phyloP scores from a whole-genome alignment of 2,113 vertebrate genomes.

The Xiphophorus maculatus region DNA sequence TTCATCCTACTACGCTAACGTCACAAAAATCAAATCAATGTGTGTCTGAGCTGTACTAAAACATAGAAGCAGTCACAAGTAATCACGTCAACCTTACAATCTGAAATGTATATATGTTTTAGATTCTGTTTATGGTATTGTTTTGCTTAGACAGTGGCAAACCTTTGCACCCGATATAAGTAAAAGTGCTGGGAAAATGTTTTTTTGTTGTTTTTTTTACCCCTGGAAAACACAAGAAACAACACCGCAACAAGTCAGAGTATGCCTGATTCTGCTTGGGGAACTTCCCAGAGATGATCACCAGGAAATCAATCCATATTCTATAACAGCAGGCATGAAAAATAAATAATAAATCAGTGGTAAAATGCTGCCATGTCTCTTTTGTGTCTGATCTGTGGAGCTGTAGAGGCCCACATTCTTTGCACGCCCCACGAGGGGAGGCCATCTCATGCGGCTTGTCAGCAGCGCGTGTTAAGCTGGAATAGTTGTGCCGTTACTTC shows the following conservation, averaged over 20 bases:
- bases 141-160: neutral
- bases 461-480: conserved; percentile 57
- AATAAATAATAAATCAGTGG: conserved; percentile 10
- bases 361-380: conserved; percentile 12
- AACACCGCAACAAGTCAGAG: conserved; percentile 21
- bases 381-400: conserved; percentile 44
- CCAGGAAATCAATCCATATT: conserved; percentile 35
- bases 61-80: neutral
- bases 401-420: conserved; percentile 16
- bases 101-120: neutral
- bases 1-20: neutral
- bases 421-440: conserved; percentile 37
- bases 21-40: neutral
- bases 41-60: neutral
- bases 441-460: conserved; percentile 64
- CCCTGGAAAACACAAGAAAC: conserved; percentile 23
- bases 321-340: conserved; percentile 41
- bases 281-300: conserved; percentile 42
- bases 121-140: too few species aligned
- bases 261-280: conserved; percentile 35
- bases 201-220: conserved; percentile 11
- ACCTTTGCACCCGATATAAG: too few species aligned
- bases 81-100: too few species aligned
- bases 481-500: conserved; percentile 64
- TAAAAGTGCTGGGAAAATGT: conserved; percentile 36